Percentiles rank a stretch among this genome's conserved stretches.
These are phyloP conservation scores for Leptinotarsa undecemlineata DNA, from an alignment of 1,140 invertebrate genomes.

Conservation along the genomic window DNA sequence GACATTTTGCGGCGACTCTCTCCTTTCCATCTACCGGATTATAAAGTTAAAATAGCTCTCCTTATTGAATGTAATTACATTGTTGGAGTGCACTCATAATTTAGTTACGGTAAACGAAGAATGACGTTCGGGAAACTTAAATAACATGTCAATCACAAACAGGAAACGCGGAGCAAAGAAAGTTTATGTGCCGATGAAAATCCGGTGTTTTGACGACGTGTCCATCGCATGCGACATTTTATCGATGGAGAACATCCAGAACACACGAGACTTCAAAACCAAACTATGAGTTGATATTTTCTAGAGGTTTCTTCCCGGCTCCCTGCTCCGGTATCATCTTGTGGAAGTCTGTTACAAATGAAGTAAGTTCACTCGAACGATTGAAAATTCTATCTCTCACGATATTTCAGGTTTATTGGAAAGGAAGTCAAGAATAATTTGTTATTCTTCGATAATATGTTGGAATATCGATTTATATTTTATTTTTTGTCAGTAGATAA, in stretches of 20 bases:
- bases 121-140: conserved; percentile 48
- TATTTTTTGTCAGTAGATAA: too few relatives aligned
- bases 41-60: conserved; percentile 27
- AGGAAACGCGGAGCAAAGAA: conserved; percentile 39
- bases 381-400: too few relatives aligned
- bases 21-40: conserved; percentile 7
- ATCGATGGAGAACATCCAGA: conserved; percentile 39
- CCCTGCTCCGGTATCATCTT: background rate
- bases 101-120: conserved; percentile 40
- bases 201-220: conserved; percentile 44
- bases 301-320: background rate
- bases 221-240: conserved; percentile 43
- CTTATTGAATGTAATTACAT: conserved; percentile 22
- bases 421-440: too few relatives aligned
- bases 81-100: conserved; percentile 43
- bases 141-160: conserved; percentile 47
- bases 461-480: too few relatives aligned
- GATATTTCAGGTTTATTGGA: too few relatives aligned
- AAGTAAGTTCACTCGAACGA: too few relatives aligned
- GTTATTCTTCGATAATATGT: too few relatives aligned
- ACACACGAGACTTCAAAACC: conserved; percentile 36
- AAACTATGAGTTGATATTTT: conserved; percentile 11
- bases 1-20: conserved; percentile 10
- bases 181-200: conserved; percentile 43
- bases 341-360: background rate